Evolutionary conservation across 1,140 invertebrate species (phyloP).

Genomic region (Oppia nitens): DNA sequence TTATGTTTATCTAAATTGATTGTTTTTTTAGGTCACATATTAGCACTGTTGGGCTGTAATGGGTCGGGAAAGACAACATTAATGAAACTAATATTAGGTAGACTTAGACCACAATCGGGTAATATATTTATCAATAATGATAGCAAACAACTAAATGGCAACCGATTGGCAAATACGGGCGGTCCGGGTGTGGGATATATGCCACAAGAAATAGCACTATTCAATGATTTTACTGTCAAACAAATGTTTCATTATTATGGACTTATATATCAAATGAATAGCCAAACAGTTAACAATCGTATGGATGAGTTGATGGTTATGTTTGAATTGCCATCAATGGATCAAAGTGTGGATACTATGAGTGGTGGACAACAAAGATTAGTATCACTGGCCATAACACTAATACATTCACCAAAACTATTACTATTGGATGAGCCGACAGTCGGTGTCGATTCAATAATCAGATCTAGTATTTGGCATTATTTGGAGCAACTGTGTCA

Average conservation of each 20-base stretch:
- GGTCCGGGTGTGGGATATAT: slow-evolving; percentile 67
- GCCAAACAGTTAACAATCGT: slow-evolving; percentile 89
- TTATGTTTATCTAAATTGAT: no score
- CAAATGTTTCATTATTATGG: slow-evolving; percentile 92
- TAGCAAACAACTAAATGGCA: slow-evolving; percentile 22
- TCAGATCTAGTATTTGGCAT: slow-evolving; percentile 76
- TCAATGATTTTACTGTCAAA: slow-evolving; percentile 78
- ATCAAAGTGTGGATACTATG: background rate
- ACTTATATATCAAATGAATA: no score
- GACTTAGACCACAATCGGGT: background rate
- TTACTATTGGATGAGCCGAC: slow-evolving; percentile 35
- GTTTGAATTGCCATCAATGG: slow-evolving; percentile 14
- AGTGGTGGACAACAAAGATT: slow-evolving; percentile 78
- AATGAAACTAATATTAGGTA: slow-evolving; percentile 24
- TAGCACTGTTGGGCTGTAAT: slow-evolving; percentile 56
- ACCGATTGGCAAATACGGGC: slow-evolving; percentile 68
- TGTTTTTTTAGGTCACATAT: slow-evolving; percentile 25
- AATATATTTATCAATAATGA: background rate
- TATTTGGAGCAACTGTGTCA: slow-evolving; percentile 43
- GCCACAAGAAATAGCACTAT: slow-evolving; percentile 76
- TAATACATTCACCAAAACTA: slow-evolving; percentile 44
- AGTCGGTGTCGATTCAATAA: slow-evolving; percentile 66
- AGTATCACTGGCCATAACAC: slow-evolving; percentile 75
- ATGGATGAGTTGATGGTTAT: slow-evolving; percentile 15
- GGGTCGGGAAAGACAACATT: slow-evolving; percentile 37